phyloP scores from a whole-genome alignment of 2,888 invertebrate genomes.

The Epistrophe eligans region DNA sequence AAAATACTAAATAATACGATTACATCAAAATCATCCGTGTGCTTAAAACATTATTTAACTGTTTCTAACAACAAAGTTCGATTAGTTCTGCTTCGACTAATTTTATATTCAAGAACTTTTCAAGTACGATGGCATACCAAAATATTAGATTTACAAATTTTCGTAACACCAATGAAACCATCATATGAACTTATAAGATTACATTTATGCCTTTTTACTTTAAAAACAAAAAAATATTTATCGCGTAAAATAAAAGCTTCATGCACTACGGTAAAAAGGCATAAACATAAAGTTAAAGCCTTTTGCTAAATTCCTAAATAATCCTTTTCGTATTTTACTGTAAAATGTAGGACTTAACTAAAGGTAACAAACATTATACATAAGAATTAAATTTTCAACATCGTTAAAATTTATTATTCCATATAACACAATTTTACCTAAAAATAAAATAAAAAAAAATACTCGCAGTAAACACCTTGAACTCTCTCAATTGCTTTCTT shows the following conservation, averaged over 20 bases:
- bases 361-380: neutral
- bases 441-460: neutral
- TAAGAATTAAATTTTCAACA: slow-evolving; percentile 8
- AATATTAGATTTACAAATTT: neutral
- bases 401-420: slow-evolving; percentile 19
- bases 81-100: too few relatives aligned
- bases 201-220: neutral
- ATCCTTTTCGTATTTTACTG: neutral
- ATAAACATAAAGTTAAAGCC: neutral
- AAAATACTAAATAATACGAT: too few relatives aligned
- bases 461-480: slow-evolving; percentile 13
- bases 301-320: neutral
- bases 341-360: neutral
- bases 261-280: too few relatives aligned
- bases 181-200: neutral
- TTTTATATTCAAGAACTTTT: too few relatives aligned
- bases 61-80: too few relatives aligned
- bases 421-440: neutral
- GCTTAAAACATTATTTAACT: too few relatives aligned
- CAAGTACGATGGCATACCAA: too few relatives aligned
- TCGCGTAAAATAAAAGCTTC: neutral
- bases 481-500: slow-evolving; percentile 2
- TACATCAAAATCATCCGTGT: too few relatives aligned
- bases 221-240: neutral
- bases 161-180: neutral